phyloP scores from a whole-genome alignment of 2,888 invertebrate species.

The Altica lythri region DNA sequence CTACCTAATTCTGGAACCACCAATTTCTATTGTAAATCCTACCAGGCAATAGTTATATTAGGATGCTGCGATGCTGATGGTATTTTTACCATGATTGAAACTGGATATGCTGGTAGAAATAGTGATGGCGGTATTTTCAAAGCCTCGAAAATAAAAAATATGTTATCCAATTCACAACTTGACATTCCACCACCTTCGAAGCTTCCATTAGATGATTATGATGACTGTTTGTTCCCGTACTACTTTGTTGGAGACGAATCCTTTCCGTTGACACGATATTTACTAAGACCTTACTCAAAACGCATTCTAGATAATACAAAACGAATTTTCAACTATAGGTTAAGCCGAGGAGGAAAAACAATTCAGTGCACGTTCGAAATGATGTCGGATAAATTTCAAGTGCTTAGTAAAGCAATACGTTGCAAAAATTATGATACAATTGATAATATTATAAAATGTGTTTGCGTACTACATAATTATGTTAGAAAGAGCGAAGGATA shows the following conservation, averaged over 20 bases:
- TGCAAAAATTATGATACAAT: not conserved
- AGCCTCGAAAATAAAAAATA: not conserved
- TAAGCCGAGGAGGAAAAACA: not conserved
- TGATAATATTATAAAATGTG: not conserved
- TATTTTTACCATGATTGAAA: slow-evolving; percentile 9
- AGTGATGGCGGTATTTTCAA: slow-evolving; percentile 11
- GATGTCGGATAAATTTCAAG: not conserved
- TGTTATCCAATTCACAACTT: not conserved
- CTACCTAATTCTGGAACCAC: not conserved
- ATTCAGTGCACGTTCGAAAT: not conserved
- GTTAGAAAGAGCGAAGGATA: too few species aligned
- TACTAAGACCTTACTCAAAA: too few species aligned
- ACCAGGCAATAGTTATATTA: slow-evolving; percentile 7
- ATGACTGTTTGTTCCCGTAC: not conserved
- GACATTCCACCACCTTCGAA: not conserved
- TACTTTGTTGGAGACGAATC: not conserved
- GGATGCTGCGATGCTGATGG: slow-evolving; percentile 16
- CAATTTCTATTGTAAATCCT: not conserved
- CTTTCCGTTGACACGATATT: too few species aligned
- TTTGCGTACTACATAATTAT: not conserved
- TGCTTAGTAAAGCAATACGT: not conserved
- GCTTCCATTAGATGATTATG: not conserved
- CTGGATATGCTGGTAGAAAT: slow-evolving; percentile 12
- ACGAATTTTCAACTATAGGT: not conserved
- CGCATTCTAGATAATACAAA: not conserved